phyloP scores from a whole-genome alignment of 2,797 vertebrate species.

The Strix occidentalis region DNA sequence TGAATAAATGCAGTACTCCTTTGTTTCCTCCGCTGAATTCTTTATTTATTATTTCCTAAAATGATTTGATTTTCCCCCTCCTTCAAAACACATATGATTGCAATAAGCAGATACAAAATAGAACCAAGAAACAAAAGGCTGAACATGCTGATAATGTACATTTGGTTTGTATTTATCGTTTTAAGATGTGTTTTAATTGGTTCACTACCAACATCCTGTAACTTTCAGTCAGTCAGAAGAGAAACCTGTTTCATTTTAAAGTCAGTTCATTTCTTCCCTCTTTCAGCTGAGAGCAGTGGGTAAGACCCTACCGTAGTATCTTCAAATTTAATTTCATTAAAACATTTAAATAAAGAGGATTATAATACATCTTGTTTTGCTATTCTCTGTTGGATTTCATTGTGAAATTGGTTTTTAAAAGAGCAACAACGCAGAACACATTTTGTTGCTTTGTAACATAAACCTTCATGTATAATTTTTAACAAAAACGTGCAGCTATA shows the following conservation, averaged over 20 bases:
- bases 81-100: constrained; percentile 52
- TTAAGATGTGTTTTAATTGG: constrained; percentile 57
- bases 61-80: constrained; percentile 56
- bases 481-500: background rate
- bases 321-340: constrained; percentile 45
- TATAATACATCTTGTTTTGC: background rate
- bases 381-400: background rate
- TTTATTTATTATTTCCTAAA: constrained; percentile 73
- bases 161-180: constrained; percentile 63
- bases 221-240: constrained; percentile 42
- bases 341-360: background rate
- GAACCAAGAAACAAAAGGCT: constrained; percentile 55
- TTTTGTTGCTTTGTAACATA: background rate
- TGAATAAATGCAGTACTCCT: constrained; percentile 15
- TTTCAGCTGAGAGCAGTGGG: background rate
- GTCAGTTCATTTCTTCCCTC: constrained; percentile 35
- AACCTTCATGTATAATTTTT: background rate
- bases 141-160: constrained; percentile 71
- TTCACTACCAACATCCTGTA: constrained; percentile 68
- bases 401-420: background rate
- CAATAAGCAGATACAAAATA: constrained; percentile 46
- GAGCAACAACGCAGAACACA: background rate
- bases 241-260: constrained; percentile 73
- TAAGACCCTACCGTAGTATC: background rate
- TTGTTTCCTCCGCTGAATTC: constrained; percentile 49